Percentiles rank a stretch among this genome's conserved stretches.
phyloP scores from a whole-genome alignment of 2,888 invertebrate species.

The Geophilus truncorum region DNA sequence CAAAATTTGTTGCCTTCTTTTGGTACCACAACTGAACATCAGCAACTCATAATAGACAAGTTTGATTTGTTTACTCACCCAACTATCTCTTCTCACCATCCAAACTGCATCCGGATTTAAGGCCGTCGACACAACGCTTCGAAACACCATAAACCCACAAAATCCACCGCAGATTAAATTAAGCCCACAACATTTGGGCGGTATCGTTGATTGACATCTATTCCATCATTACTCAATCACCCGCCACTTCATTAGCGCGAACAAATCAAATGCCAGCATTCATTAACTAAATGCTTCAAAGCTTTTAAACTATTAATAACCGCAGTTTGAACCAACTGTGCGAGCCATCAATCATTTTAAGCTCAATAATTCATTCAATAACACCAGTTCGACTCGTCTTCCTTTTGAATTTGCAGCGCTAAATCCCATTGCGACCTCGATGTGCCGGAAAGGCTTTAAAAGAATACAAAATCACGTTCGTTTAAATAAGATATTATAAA shows the following conservation, averaged over 20 bases:
- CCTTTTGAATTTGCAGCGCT: no score
- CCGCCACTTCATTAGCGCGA: not conserved
- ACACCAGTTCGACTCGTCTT: not conserved
- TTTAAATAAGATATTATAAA: no score
- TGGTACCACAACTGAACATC: no score
- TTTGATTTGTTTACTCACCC: not conserved
- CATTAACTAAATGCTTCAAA: not conserved
- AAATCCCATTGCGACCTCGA: no score
- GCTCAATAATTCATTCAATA: not conserved
- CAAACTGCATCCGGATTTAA: not conserved
- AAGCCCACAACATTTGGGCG: not conserved
- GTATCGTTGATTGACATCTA: slow-evolving; percentile 3
- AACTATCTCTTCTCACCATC: not conserved
- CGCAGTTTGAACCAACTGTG: not conserved
- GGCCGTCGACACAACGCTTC: not conserved
- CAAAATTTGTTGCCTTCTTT: no score
- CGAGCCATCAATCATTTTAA: not conserved
- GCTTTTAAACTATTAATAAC: slow-evolving; percentile 25
- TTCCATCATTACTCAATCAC: slow-evolving; percentile 12
- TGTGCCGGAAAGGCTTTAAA: no score
- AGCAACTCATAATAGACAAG: no score
- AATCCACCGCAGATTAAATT: slow-evolving; percentile 11
- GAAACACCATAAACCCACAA: not conserved
- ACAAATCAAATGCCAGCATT: not conserved
- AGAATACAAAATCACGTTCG: no score